Conservation (phyloP, 2,113 vertebrate genomes). For the Pedetes capensis region DNA sequence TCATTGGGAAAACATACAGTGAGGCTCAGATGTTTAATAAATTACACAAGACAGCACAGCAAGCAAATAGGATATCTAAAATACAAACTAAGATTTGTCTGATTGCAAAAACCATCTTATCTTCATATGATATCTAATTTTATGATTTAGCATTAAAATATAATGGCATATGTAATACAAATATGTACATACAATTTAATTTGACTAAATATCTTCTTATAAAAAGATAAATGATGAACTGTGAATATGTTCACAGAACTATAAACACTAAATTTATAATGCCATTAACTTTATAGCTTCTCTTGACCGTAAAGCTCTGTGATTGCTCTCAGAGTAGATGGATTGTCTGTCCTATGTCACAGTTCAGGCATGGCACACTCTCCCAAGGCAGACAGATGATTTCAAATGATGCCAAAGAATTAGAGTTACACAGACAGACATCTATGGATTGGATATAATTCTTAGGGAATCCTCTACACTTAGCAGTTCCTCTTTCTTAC, state of each 20-base stretch:
- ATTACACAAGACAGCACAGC: not conserved
- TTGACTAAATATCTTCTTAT: not conserved
- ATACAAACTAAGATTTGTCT: not conserved
- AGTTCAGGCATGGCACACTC: not conserved
- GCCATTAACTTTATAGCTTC: not conserved
- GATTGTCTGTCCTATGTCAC: not conserved
- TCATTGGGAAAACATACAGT: not conserved
- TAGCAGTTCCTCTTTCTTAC: not conserved
- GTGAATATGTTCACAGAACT: not conserved
- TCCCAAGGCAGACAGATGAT: not conserved
- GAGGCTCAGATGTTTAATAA: not conserved
- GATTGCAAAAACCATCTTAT: not conserved
- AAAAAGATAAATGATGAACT: not conserved
- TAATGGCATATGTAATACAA: not conserved
- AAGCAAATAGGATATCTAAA: not conserved
- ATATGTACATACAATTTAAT: not conserved
- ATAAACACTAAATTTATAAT: not conserved
- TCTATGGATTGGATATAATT: not conserved
- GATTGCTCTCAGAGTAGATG: not conserved
- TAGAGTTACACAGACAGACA: not conserved
- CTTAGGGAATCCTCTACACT: not conserved
- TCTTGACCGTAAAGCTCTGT: not conserved
- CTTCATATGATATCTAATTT: not conserved
- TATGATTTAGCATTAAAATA: not conserved
- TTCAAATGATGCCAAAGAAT: not conserved